Conservation (phyloP, 2,113 vertebrate genomes). For the Grallaria varia region DNA sequence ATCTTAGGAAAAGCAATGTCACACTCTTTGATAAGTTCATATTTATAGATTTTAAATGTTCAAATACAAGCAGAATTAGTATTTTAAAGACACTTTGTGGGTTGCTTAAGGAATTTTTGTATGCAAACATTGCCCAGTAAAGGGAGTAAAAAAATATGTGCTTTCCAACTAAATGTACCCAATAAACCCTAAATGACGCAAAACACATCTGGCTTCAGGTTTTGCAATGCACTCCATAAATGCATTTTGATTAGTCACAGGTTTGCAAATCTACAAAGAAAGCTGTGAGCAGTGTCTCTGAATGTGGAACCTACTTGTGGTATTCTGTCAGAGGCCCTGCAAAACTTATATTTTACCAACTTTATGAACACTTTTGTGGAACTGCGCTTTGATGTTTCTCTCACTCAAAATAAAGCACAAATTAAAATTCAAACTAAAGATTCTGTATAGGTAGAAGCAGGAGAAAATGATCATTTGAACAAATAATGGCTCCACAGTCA, state of each 20-base stretch:
- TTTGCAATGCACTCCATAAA: conserved; percentile 26
- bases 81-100: neutral
- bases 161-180: conserved; percentile 18
- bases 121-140: neutral
- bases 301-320: neutral
- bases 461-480: neutral
- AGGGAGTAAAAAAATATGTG: neutral
- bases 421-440: neutral
- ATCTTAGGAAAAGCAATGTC: neutral
- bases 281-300: neutral
- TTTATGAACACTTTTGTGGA: neutral
- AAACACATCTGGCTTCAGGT: conserved; percentile 53
- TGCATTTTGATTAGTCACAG: conserved; percentile 52
- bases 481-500: neutral
- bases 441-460: neutral
- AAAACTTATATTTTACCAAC: neutral
- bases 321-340: neutral
- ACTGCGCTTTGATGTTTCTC: neutral
- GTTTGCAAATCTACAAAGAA: conserved; percentile 31
- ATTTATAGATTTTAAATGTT: neutral
- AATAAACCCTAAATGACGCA: conserved; percentile 26
- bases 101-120: conserved; percentile 3
- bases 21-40: neutral
- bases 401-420: neutral
- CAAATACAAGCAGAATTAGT: neutral